Conservation (phyloP, 2,113 vertebrate genomes). For the Promerops cafer region DNA sequence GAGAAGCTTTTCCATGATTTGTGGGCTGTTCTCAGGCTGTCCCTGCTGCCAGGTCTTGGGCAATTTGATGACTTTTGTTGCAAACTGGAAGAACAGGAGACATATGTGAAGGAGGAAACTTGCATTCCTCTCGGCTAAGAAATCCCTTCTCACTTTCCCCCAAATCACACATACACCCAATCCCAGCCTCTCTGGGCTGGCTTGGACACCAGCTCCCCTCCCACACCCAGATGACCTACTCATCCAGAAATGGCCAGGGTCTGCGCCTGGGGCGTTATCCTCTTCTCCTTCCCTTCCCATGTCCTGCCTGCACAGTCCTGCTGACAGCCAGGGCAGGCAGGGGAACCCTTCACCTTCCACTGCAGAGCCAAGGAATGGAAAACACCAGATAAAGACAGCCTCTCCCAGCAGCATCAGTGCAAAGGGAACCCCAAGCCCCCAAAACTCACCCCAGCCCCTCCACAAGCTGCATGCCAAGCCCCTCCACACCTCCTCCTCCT, state of each 20-base stretch:
- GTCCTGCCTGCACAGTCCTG: conserved; percentile 5
- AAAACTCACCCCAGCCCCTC: background rate
- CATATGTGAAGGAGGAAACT: conserved; percentile 61
- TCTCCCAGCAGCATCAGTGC: background rate
- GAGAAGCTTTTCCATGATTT: background rate
- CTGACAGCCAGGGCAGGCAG: background rate
- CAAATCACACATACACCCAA: conserved; percentile 65
- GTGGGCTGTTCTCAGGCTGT: conserved; percentile 18
- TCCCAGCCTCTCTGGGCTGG: conserved; percentile 46
- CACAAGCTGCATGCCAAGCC: background rate
- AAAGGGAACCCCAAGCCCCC: background rate
- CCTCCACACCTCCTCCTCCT: background rate
- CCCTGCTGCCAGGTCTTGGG: conserved; percentile 59
- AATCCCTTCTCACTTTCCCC: conserved; percentile 66
- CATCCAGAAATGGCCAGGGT: conserved; percentile 25
- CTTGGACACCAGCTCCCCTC: conserved; percentile 65
- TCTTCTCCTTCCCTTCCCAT: background rate
- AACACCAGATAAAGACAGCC: background rate
- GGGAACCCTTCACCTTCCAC: background rate
- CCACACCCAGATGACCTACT: conserved; percentile 60
- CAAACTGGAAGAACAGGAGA: conserved; percentile 58
- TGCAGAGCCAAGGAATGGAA: background rate
- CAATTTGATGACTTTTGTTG: conserved; percentile 53
- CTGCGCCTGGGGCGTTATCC: background rate
- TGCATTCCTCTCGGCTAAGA: conserved; percentile 68